Evolutionary conservation across 1,140 invertebrate genomes (phyloP), one percentile per base, ranked within the genome.

Genomic region (Coelopa frigida): DNA sequence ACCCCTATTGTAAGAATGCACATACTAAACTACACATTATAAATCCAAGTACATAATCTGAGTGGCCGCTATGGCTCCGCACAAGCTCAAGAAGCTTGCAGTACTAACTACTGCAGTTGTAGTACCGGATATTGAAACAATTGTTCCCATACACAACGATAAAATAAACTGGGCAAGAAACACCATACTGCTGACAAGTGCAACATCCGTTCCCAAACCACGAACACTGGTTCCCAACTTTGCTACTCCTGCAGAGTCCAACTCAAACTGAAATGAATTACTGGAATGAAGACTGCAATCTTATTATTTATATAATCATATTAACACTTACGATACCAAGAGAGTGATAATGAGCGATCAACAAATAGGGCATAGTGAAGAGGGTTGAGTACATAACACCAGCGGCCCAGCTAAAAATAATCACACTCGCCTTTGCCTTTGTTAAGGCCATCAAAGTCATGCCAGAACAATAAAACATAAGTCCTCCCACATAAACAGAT

Each of bases 351-450:
- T 94, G 86, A 2, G 94, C 92, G 8, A 97, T 80, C 15, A 97
- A 73, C 11, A 97, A 71, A 64, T 95, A 97, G 2, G 94, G 94
- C 89, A 97, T 94, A 3, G 93, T 98, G 68, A 98, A 97, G 10
- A 98, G 74, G 1, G 94, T 97, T 1, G 93, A 93, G 69, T 97
- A 98, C 91, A 96, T 94, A 21, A 98, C 83, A 1, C 94, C 94
- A 3, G 90, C 89, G 0, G 87, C 85, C 79, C 86, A 88, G 29
- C 89, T 93, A 57, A 93, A 91, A 5, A 93, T 55, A 31, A 94
- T 83, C 0, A 93, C 89, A n/a, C 85, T 86, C 17, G 79, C 72
- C 47, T 79, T 84, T 49, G 86, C 81, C 36, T 85, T 79, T 0
- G 81, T 78, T 3, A 87, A 48, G 1, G 89, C 90, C 83, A 98